phyloP scores from a whole-genome alignment of 2,113 vertebrate genomes.

The Pterocles gutturalis region DNA sequence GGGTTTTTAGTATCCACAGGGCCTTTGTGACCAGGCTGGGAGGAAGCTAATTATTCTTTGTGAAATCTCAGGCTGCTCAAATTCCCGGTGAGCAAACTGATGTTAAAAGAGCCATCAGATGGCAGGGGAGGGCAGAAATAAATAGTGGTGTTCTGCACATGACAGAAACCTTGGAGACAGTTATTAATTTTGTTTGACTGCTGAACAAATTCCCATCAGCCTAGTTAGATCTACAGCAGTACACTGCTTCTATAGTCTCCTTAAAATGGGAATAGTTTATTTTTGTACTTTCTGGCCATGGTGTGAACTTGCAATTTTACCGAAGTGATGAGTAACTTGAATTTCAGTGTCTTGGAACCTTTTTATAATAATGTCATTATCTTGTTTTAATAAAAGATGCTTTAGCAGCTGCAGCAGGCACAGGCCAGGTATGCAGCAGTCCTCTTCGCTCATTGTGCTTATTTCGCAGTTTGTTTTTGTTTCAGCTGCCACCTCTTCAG shows the following conservation, averaged over 20 bases:
- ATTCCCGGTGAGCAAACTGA: background rate
- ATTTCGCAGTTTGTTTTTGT: constrained; percentile 26
- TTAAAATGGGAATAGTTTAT: constrained; percentile 8
- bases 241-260: background rate
- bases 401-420: background rate
- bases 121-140: background rate
- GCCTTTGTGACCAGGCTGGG: background rate
- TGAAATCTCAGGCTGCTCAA: background rate
- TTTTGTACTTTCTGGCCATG: background rate
- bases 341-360: background rate
- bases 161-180: background rate
- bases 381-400: background rate
- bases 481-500: constrained; percentile 25
- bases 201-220: constrained; percentile 30
- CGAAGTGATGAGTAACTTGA: background rate
- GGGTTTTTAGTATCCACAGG: background rate
- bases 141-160: background rate
- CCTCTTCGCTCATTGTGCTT: background rate
- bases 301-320: background rate
- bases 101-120: background rate
- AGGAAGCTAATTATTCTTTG: background rate
- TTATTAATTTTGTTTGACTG: constrained; percentile 40
- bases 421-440: background rate
- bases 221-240: background rate
- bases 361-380: background rate